These are phyloP conservation scores for Brachyistius frenatus DNA, from an alignment of 2,113 vertebrate species.

Conservation along the genomic window DNA sequence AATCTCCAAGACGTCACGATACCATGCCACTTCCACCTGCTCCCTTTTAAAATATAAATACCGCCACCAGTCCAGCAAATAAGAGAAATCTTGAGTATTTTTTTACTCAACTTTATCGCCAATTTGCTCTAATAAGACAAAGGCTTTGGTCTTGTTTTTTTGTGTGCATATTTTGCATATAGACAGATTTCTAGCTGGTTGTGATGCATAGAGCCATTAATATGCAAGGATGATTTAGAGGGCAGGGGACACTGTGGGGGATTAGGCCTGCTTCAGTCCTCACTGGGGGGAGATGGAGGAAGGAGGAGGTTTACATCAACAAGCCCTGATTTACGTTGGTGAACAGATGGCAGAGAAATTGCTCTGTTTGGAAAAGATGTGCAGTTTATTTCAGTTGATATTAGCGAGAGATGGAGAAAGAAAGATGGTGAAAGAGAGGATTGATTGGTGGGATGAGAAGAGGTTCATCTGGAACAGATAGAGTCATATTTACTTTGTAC, in stretches of 20 bases:
- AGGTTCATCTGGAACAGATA: not conserved
- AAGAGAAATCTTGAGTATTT: not conserved
- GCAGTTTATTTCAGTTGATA: constrained; percentile 74
- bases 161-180: constrained; percentile 60
- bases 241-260: constrained; percentile 46
- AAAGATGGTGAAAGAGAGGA: constrained; percentile 2
- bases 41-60: no score
- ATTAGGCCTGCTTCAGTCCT: constrained; percentile 60
- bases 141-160: constrained; percentile 32
- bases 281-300: constrained; percentile 61
- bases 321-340: constrained; percentile 73
- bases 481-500: not conserved
- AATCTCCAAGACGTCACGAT: no score
- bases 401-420: constrained; percentile 23
- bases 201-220: constrained; percentile 66
- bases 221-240: constrained; percentile 74
- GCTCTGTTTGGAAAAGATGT: constrained; percentile 81
- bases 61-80: not conserved
- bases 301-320: constrained; percentile 76
- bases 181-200: constrained; percentile 34
- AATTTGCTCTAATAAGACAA: constrained; percentile 1
- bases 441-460: not conserved
- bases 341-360: constrained; percentile 82
- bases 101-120: constrained; percentile 3
- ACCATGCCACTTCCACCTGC: no score